Percentiles rank a stretch among this genome's conserved stretches.
Evolutionary conservation across 1,140 invertebrate genomes (phyloP).

Genomic region (Aphidius gifuensis): DNA sequence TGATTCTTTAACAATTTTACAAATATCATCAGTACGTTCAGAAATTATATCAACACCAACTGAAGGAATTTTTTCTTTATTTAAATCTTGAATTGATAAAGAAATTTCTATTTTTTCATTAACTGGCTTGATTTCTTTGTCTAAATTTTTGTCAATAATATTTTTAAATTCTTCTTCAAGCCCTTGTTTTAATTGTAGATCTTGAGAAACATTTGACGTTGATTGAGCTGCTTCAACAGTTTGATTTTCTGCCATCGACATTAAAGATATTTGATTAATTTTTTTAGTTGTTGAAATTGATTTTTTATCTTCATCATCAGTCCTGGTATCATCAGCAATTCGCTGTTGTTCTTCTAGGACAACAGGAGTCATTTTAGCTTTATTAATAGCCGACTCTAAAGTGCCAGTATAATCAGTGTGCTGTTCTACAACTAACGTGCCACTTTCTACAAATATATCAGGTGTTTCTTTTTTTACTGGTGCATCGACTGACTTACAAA

Average conservation of each 20-base stretch:
- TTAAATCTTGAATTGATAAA: neutral
- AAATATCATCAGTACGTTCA: constrained; percentile 5
- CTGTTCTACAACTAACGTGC: constrained; percentile 53
- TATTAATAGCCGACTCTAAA: constrained; percentile 38
- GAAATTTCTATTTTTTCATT: constrained; percentile 14
- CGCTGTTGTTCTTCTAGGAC: constrained; percentile 31
- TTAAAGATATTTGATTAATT: neutral
- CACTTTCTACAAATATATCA: constrained; percentile 43
- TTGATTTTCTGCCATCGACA: too few relatives aligned
- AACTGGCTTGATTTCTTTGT: neutral
- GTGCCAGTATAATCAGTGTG: constrained; percentile 47
- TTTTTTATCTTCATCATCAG: neutral
- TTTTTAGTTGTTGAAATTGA: neutral
- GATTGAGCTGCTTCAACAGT: too few relatives aligned
- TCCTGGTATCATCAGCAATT: neutral
- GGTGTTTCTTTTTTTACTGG: constrained; percentile 41
- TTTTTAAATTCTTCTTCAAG: neutral
- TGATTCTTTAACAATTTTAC: constrained; percentile 13
- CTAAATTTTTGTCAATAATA: constrained; percentile 1
- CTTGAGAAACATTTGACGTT: neutral
- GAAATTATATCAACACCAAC: constrained; percentile 8
- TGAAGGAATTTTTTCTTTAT: constrained; percentile 10
- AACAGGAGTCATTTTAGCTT: neutral
- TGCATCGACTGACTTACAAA: constrained; percentile 52
- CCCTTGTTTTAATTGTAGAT: neutral